Evolutionary conservation across 1,140 invertebrate species (phyloP).

Genomic region (Trichoplusia ni): DNA sequence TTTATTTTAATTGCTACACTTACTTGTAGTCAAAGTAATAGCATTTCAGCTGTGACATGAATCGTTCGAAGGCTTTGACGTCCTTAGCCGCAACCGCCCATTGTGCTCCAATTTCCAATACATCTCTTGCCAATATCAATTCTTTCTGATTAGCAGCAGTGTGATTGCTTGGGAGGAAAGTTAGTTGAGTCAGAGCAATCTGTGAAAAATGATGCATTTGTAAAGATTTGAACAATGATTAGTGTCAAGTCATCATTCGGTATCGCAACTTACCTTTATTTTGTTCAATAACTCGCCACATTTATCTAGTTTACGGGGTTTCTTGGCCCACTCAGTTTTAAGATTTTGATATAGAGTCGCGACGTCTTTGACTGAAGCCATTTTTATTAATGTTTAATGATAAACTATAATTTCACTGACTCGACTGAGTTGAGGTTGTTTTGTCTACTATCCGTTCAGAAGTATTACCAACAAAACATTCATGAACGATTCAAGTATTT

Average conservation of each 20-base stretch:
- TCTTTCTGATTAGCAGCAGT: constrained; percentile 91
- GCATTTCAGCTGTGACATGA: constrained; percentile 97
- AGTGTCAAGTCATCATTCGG: constrained; percentile 48
- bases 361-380: constrained; percentile 86
- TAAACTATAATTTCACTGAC: background rate
- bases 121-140: constrained; percentile 93
- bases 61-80: constrained; percentile 97
- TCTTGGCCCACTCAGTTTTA: constrained; percentile 88
- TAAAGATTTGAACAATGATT: constrained; percentile 33
- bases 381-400: constrained; percentile 45
- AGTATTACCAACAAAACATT: no score
- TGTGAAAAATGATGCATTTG: constrained; percentile 62
- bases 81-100: constrained; percentile 96
- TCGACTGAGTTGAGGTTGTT: constrained; percentile 11
- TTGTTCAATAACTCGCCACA: constrained; percentile 88
- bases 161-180: constrained; percentile 93
- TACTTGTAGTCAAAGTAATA: constrained; percentile 99
- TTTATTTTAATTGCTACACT: no score
- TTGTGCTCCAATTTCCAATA: constrained; percentile 97
- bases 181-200: constrained; percentile 92
- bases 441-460: background rate
- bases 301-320: constrained; percentile 86
- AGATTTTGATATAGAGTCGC: constrained; percentile 87
- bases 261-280: constrained; percentile 84
- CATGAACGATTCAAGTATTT: no score